These are phyloP conservation scores for Hyperopisus bebe DNA, from an alignment of 2,113 vertebrate genomes.

Conservation along the genomic window DNA sequence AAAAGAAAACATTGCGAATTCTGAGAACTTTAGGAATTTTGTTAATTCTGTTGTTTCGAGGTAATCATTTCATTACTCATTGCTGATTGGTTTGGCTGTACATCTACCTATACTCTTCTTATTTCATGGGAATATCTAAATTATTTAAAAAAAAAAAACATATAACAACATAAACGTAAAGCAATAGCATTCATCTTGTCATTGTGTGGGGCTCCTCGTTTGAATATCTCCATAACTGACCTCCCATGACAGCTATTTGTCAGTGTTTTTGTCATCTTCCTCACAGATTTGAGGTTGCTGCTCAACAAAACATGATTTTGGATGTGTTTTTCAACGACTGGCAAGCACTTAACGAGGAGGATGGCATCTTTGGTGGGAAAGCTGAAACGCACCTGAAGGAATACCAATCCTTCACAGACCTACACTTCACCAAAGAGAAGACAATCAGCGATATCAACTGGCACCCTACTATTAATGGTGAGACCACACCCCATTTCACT, in stretches of 20 bases:
- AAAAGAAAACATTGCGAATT: constrained; percentile 50
- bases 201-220: background rate
- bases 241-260: background rate
- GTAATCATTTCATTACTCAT: constrained; percentile 47
- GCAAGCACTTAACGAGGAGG: constrained; percentile 61
- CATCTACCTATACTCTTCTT: background rate
- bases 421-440: constrained; percentile 61
- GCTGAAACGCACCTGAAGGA: constrained; percentile 64
- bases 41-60: constrained; percentile 55
- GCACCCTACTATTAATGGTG: constrained; percentile 83
- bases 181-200: background rate
- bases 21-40: constrained; percentile 62
- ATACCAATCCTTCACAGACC: constrained; percentile 72
- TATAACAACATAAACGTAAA: background rate
- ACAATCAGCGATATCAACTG: constrained; percentile 73
- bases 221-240: background rate
- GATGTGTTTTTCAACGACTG: constrained; percentile 77
- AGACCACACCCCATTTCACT: constrained; percentile 24
- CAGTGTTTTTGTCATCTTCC: background rate
- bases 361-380: constrained; percentile 54
- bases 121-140: background rate
- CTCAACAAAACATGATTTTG: constrained; percentile 82
- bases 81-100: background rate
- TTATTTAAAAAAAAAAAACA: background rate
- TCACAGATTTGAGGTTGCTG: constrained; percentile 66